phyloP scores from a whole-genome alignment of 2,113 vertebrate genomes.

The Oriolus oriolus region DNA sequence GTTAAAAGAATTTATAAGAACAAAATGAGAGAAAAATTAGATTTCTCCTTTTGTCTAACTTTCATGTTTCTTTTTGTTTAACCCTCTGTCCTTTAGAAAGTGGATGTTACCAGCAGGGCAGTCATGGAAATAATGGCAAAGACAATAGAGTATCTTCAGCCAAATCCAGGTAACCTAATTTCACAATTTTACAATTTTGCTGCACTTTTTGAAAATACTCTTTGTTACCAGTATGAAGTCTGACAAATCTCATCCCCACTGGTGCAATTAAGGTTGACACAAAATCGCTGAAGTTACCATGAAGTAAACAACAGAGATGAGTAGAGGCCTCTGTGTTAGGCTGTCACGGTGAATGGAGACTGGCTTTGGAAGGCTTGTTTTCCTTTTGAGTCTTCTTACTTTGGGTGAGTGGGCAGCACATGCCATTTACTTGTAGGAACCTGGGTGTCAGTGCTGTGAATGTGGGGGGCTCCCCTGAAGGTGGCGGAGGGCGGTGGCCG shows the following conservation, averaged over 20 bases:
- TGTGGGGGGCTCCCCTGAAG: accelerated
- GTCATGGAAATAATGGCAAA: conserved; percentile 97
- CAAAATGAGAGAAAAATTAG: not conserved
- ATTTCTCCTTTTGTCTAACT: not conserved
- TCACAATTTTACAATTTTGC: not conserved
- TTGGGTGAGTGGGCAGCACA: not conserved
- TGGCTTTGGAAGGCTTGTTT: not conserved
- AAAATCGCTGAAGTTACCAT: accelerated
- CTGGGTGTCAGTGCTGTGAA: not conserved
- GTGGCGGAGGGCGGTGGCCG: not conserved
- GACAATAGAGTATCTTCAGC: conserved; percentile 97
- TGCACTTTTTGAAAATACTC: not conserved
- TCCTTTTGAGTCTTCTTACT: not conserved
- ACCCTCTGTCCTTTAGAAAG: conserved; percentile 75
- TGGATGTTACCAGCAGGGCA: conserved; percentile 91
- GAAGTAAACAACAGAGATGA: not conserved
- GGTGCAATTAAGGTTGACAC: not conserved
- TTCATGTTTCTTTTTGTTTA: not conserved
- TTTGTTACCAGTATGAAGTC: not conserved
- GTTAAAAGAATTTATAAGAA: not conserved
- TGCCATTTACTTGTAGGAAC: not conserved
- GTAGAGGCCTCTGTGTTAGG: not conserved
- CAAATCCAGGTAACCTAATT: conserved; percentile 88
- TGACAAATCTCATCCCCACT: not conserved
- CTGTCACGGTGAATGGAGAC: not conserved